phyloP scores from a whole-genome alignment of 2,797 vertebrate species.

The Hylomyscus alleni region DNA sequence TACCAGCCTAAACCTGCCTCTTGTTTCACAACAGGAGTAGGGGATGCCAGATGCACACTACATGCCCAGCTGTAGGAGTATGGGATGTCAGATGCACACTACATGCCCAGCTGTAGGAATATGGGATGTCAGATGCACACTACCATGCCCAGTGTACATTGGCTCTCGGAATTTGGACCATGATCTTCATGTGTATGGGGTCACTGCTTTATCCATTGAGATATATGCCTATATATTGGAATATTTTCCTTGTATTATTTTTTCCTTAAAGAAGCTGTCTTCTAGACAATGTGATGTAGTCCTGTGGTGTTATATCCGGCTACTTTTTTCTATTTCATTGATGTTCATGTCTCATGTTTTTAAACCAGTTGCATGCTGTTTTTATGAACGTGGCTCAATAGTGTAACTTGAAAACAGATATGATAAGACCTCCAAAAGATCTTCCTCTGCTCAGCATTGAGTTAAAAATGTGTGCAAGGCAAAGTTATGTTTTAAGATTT shows the following conservation, averaged over 20 bases:
- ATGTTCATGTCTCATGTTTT: too few relatives aligned
- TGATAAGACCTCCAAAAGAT: too few relatives aligned
- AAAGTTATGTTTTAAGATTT: not conserved
- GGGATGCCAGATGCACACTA: not conserved
- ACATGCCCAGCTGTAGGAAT: too few relatives aligned
- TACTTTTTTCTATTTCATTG: too few relatives aligned
- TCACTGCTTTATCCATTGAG: not conserved
- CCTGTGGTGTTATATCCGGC: not conserved
- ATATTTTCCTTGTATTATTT: not conserved
- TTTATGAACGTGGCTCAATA: not conserved
- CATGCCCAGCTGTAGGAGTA: too few relatives aligned
- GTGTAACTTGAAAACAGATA: not conserved
- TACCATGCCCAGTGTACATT: not conserved
- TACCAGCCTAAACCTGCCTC: not conserved
- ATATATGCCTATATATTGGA: not conserved
- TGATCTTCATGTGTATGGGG: not conserved
- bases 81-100: too few relatives aligned
- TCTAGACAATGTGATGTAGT: not conserved
- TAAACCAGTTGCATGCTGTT: not conserved
- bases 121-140: not conserved
- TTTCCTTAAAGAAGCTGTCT: not conserved
- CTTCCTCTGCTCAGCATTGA: not conserved
- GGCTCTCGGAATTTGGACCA: not conserved
- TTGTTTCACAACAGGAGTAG: not conserved
- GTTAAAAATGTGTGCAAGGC: not conserved